Evolutionary conservation across 2,888 invertebrate genomes (phyloP).

Genomic region (Laspeyria flexula): DNA sequence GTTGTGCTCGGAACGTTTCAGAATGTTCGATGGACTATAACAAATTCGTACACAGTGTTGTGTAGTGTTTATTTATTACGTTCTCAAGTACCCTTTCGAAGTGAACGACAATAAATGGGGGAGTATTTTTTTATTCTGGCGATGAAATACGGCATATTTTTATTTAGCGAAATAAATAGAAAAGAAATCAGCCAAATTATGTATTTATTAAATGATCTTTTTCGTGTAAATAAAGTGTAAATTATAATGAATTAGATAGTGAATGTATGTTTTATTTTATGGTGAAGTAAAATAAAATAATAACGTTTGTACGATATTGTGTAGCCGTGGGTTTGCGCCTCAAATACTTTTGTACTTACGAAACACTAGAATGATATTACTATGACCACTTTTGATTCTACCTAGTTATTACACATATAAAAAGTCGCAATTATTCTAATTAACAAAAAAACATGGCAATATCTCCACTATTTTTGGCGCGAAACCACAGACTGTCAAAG

Average conservation of each 20-base stretch:
- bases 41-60: slow-evolving; percentile 56
- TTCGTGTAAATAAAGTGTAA: slow-evolving; percentile 79
- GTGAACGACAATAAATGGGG: slow-evolving; percentile 72
- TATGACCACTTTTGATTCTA: too few species aligned
- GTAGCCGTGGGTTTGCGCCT: slow-evolving; percentile 43
- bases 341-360: slow-evolving; percentile 5
- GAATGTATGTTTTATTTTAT: slow-evolving; percentile 66
- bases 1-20: too few species aligned
- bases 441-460: too few species aligned
- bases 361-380: too few species aligned
- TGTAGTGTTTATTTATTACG: slow-evolving; percentile 64
- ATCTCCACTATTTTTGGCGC: slow-evolving; percentile 43
- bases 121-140: slow-evolving; percentile 41
- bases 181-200: slow-evolving; percentile 71
- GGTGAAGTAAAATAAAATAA: slow-evolving; percentile 25
- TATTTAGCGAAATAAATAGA: slow-evolving; percentile 42
- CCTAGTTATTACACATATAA: too few species aligned
- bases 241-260: slow-evolving; percentile 78
- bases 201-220: slow-evolving; percentile 76
- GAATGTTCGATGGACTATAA: slow-evolving; percentile 51
- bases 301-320: slow-evolving; percentile 43
- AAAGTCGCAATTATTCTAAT: too few species aligned
- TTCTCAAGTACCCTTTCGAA: slow-evolving; percentile 42
- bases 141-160: slow-evolving; percentile 42
- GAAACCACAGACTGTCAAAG: slow-evolving; percentile 41